A percentile compares a stretch with the other conserved stretches of the same genome.
These are phyloP conservation scores for Mormoops blainvillei DNA, from an alignment of 2,113 vertebrate species.

Conservation along the genomic window DNA sequence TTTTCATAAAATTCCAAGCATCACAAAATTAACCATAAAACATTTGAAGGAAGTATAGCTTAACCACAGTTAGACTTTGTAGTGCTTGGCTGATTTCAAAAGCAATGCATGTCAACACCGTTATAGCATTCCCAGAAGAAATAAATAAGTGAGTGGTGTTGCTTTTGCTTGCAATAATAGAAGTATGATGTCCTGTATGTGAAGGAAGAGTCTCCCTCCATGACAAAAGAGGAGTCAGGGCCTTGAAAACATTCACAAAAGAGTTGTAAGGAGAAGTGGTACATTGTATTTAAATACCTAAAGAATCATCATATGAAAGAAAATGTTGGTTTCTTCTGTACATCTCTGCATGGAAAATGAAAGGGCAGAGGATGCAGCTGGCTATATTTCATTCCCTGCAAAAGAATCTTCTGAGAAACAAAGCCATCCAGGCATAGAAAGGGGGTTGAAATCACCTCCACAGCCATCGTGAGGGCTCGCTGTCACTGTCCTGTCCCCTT, in stretches of 20 bases:
- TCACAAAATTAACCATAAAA: not conserved
- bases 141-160: not conserved
- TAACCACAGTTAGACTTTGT: not conserved
- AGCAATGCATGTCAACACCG: not conserved
- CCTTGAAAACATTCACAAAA: not conserved
- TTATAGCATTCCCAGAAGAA: not conserved
- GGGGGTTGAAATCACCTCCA: not conserved
- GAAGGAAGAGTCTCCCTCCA: not conserved
- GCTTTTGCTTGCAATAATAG: not conserved
- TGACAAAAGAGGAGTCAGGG: not conserved
- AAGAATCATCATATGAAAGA: not conserved
- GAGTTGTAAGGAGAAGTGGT: not conserved
- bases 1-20: not conserved
- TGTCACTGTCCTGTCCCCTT: too few relatives aligned
- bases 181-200: not conserved
- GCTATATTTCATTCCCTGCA: not conserved
- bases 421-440: not conserved
- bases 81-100: not conserved
- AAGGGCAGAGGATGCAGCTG: not conserved
- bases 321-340: not conserved
- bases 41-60: not conserved
- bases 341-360: not conserved
- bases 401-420: not conserved
- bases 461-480: fast-evolving
- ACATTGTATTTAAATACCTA: not conserved